A percentile compares a stretch with the other conserved stretches of the same genome.
Evolutionary conservation across 2,113 vertebrate genomes (phyloP).

Genomic region (Mionectes macconnelli): DNA sequence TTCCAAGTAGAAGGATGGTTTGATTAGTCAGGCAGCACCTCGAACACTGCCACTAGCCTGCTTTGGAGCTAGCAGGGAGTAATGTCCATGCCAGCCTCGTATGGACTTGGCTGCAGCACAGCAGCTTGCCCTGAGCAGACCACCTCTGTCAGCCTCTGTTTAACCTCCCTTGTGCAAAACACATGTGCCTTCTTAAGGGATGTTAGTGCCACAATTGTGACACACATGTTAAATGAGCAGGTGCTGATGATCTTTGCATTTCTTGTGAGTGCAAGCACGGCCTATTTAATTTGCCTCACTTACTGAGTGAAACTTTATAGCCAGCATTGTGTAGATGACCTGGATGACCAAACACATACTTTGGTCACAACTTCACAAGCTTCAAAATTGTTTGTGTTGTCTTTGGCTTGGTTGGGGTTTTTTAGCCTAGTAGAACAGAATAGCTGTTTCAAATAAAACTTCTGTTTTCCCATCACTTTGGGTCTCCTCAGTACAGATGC

Average conservation of each 20-base stretch:
- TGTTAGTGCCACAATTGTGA: neutral
- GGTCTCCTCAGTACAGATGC: neutral
- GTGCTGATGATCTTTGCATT: neutral
- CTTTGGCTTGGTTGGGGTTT: neutral
- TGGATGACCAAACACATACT: neutral
- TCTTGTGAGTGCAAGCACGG: neutral
- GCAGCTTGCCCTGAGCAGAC: neutral
- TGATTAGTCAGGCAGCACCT: neutral
- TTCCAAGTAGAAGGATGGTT: neutral
- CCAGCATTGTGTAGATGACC: neutral
- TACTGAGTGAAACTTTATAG: neutral
- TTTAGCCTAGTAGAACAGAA: neutral
- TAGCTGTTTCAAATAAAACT: neutral
- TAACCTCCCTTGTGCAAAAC: neutral
- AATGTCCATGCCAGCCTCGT: accelerated
- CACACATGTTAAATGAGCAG: neutral
- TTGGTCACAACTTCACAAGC: neutral
- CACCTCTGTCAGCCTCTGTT: neutral
- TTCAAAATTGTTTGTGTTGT: neutral
- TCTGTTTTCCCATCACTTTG: neutral
- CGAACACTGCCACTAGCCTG: neutral
- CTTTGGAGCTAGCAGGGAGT: neutral
- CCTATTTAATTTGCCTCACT: neutral
- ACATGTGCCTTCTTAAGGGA: neutral
- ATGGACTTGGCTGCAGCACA: neutral